phyloP scores from a whole-genome alignment of 2,888 invertebrate genomes.

The Oscheius sp. region DNA sequence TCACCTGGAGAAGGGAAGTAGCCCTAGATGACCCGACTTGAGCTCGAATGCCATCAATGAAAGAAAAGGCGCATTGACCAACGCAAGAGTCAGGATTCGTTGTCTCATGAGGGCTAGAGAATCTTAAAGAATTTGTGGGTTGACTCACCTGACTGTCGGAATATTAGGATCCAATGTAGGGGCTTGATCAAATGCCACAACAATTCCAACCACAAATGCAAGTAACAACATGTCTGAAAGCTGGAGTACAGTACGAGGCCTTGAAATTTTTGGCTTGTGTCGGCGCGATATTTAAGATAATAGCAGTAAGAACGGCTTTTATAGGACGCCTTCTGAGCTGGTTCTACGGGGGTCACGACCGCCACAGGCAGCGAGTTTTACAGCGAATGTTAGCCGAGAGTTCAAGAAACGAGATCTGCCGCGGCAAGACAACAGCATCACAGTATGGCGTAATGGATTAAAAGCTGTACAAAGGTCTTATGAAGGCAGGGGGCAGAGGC shows the following conservation, averaged over 20 bases:
- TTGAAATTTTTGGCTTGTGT: not conserved
- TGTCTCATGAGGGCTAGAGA: slow-evolving; percentile 57
- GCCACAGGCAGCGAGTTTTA: slow-evolving; percentile 33
- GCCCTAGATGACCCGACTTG: slow-evolving; percentile 64
- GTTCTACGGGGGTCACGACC: slow-evolving; percentile 35
- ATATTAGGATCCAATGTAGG: slow-evolving; percentile 63
- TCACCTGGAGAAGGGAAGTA: slow-evolving; percentile 46
- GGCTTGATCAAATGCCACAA: slow-evolving; percentile 37
- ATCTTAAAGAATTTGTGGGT: not conserved
- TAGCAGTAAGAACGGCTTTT: slow-evolving; percentile 36
- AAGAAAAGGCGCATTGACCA: slow-evolving; percentile 69
- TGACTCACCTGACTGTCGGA: slow-evolving; percentile 61
- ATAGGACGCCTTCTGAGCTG: slow-evolving; percentile 25
- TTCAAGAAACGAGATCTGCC: slow-evolving; percentile 35
- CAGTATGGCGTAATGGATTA: slow-evolving; percentile 31
- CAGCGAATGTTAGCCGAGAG: slow-evolving; percentile 32
- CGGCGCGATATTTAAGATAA: slow-evolving; percentile 4
- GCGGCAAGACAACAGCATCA: slow-evolving; percentile 14
- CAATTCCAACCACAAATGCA: slow-evolving; percentile 26
- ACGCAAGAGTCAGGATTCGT: slow-evolving; percentile 67
- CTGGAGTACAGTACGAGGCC: not conserved
- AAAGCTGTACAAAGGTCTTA: slow-evolving; percentile 16
- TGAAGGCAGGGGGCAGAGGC: not conserved
- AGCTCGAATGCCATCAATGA: slow-evolving; percentile 63
- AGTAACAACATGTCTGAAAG: slow-evolving; percentile 19